Evolutionary conservation across 2,113 vertebrate species (phyloP), one percentile per base, ranked within the genome.

Genomic region (Peromyscus maniculatus): DNA sequence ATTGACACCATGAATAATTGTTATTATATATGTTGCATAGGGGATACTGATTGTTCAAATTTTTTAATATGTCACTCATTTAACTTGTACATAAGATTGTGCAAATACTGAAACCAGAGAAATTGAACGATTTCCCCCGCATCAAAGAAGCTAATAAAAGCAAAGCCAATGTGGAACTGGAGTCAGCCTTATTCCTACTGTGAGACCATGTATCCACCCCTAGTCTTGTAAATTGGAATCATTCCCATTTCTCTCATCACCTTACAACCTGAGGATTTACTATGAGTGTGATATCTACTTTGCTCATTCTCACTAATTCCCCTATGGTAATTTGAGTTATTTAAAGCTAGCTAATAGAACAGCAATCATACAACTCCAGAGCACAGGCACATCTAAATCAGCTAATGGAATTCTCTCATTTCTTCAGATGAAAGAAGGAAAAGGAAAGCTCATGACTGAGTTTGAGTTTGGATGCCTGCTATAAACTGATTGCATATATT

Each of bases 401-500:
- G 26, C 69, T 97, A 89, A 96, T 82, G 12, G 6, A 89, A 62
- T 96, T 87, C 46, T 15, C 4, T 93, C 36, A 72, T 95, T 93
- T 93, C 55, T 96, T 95, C 57, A 91, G 79, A 87, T 93, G 57
- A 97, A 75, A n/a, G 67, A 94, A 71, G 13, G 26, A 64, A 89
- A 96, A 59, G 87, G 57, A 86, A 82, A 91, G 77, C 52, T 43
- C 55, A 89, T 80, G 57, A 46, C 7, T 89, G 11, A 93, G 9
- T 91, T 90, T 89, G 11, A 93, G 9, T 91, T 90, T 94, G 46
- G 62, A 28, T 95, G 17, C 15, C 28, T 91, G 28, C 43, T 87
- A 67, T 72, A 91, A 87, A 72, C 59, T 71, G 57, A 86, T 89
- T 91, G 39, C 59, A 94, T 89, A 46, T 64, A 64, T 94, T 95